Evolutionary conservation across 2,888 invertebrate genomes (phyloP).

Genomic region (Ochropleura plecta): DNA sequence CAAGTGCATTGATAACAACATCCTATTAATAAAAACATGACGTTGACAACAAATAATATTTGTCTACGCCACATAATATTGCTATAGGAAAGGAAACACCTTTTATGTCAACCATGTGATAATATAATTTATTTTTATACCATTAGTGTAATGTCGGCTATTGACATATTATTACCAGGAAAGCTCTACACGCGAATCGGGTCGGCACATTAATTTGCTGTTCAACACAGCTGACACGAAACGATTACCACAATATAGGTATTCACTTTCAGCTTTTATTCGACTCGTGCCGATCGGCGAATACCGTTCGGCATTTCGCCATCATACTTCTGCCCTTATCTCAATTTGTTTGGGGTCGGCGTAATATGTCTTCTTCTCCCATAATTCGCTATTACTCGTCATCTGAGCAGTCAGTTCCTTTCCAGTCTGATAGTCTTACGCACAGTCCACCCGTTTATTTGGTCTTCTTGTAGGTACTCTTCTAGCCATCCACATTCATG

Average conservation of each 20-base stretch:
- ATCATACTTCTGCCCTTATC: no score
- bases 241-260: background rate
- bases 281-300: background rate
- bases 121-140: constrained; percentile 32
- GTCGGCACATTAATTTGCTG: background rate
- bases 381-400: no score
- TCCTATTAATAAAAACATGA: constrained; percentile 29
- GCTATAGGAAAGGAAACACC: constrained; percentile 30
- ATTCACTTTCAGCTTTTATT: background rate
- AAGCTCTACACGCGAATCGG: background rate
- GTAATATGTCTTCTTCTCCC: no score
- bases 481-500: no score
- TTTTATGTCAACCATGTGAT: constrained; percentile 22
- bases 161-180: constrained; percentile 19
- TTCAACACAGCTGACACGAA: background rate
- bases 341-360: no score
- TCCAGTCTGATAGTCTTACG: no score
- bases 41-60: constrained; percentile 12
- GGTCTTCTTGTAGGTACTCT: no score
- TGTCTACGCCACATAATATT: constrained; percentile 15
- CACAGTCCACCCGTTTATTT: no score
- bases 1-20: constrained; percentile 37
- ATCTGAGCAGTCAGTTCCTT: no score
- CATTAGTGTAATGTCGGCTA: constrained; percentile 16
- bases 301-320: no score